Evolutionary conservation across 1,140 invertebrate genomes (phyloP).

Genomic region (Propsilocerus akamusi): DNA sequence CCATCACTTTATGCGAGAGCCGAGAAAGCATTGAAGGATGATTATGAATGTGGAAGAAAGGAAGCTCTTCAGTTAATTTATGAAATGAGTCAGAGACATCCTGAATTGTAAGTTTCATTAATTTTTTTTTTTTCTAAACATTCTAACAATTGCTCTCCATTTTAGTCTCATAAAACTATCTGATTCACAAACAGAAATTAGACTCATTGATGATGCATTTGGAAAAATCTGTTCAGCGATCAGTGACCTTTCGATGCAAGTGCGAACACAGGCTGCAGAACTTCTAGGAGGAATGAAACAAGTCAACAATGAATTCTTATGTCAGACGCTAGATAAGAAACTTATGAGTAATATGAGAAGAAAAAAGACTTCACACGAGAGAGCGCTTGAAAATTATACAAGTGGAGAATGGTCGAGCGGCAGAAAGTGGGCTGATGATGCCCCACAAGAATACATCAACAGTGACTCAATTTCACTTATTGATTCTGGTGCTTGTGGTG

Average conservation of each 20-base stretch:
- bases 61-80: conserved; percentile 72
- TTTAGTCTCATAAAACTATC: conserved; percentile 38
- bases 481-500: conserved; percentile 88
- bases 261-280: conserved; percentile 60
- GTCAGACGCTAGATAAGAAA: conserved; percentile 96
- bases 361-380: conserved; percentile 65
- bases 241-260: conserved; percentile 78
- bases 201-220: conserved; percentile 92
- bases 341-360: conserved; percentile 90
- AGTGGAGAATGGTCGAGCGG: conserved; percentile 82
- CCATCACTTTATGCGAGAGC: conserved; percentile 63
- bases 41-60: conserved; percentile 83
- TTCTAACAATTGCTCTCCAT: conserved; percentile 4
- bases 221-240: conserved; percentile 84
- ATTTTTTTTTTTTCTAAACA: background rate
- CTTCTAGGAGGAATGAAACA: conserved; percentile 69
- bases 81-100: conserved; percentile 67
- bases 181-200: conserved; percentile 53
- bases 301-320: conserved; percentile 76
- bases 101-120: conserved; percentile 47
- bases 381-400: conserved; percentile 56
- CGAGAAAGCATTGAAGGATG: conserved; percentile 69
- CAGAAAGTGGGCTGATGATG: conserved; percentile 79
- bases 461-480: conserved; percentile 67
- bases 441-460: conserved; percentile 56